Percentiles rank a stretch among this genome's conserved stretches.
phyloP scores from a whole-genome alignment of 2,113 vertebrate genomes.

The Nerophis ophidion region DNA sequence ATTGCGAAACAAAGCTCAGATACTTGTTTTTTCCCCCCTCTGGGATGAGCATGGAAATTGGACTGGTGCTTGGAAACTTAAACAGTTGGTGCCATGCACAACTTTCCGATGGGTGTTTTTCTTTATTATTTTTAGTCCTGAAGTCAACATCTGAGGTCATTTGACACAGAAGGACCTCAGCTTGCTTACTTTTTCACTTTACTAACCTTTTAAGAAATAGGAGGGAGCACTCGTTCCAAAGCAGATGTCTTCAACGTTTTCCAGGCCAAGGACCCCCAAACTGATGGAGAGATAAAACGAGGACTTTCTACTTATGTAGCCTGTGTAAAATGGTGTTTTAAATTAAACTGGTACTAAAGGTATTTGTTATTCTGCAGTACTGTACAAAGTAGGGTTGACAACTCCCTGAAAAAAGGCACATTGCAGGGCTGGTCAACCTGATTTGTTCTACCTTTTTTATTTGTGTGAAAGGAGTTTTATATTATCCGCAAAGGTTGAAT shows the following conservation, averaged over 20 bases:
- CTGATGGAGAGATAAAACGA: no score
- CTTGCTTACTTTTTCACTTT: background rate
- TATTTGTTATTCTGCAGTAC: no score
- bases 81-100: slow-evolving; percentile 37
- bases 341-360: background rate
- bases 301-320: no score
- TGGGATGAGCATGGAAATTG: slow-evolving; percentile 34
- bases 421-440: no score
- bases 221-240: slow-evolving; percentile 25
- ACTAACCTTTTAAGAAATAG: slow-evolving; percentile 25
- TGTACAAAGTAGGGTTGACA: no score
- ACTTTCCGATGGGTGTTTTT: slow-evolving; percentile 30
- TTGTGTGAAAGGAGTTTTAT: no score
- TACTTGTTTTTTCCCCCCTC: slow-evolving; percentile 39
- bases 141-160: slow-evolving; percentile 9
- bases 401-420: no score
- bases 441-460: no score
- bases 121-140: slow-evolving; percentile 22
- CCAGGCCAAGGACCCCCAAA: no score
- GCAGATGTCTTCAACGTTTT: background rate
- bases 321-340: background rate
- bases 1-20: slow-evolving; percentile 71
- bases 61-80: slow-evolving; percentile 42
- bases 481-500: no score
- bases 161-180: background rate